phyloP scores from a whole-genome alignment of 2,888 invertebrate species.

The Zootermopsis nevadensis region DNA sequence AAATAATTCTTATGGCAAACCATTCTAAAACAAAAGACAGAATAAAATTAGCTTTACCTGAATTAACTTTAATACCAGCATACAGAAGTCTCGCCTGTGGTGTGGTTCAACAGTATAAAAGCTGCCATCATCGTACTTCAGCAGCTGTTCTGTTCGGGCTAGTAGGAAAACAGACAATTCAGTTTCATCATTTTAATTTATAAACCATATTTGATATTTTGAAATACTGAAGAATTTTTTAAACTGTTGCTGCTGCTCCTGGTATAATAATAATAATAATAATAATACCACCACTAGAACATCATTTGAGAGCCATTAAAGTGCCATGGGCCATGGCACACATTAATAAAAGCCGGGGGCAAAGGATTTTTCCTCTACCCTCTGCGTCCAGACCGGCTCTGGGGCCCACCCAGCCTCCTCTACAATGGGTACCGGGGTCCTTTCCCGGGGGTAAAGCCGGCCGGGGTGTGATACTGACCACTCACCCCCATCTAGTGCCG shows the following conservation, averaged over 20 bases:
- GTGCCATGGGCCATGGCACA: neutral
- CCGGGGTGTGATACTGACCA: too few relatives aligned
- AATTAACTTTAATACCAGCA: slow-evolving; percentile 81
- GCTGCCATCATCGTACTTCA: slow-evolving; percentile 56
- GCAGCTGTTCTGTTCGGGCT: slow-evolving; percentile 31
- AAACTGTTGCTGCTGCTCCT: too few relatives aligned
- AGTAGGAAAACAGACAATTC: neutral
- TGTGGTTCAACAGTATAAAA: slow-evolving; percentile 67
- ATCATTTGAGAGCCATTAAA: too few relatives aligned
- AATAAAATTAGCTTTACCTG: slow-evolving; percentile 66
- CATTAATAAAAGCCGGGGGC: too few relatives aligned
- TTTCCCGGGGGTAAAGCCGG: too few relatives aligned
- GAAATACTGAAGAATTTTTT: neutral
- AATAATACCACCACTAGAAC: too few relatives aligned
- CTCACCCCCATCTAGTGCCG: too few relatives aligned
- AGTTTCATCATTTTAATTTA: neutral
- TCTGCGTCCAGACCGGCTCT: neutral
- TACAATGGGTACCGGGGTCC: too few relatives aligned
- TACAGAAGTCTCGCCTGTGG: slow-evolving; percentile 82
- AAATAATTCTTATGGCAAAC: too few relatives aligned
- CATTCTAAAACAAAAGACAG: neutral
- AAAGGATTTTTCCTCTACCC: too few relatives aligned
- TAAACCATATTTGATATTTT: neutral
- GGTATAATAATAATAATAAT: too few relatives aligned
- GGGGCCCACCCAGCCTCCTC: neutral